Percentiles rank a stretch among this genome's conserved stretches.
Conservation (phyloP, 2,113 vertebrate species). For the Passer domesticus region DNA sequence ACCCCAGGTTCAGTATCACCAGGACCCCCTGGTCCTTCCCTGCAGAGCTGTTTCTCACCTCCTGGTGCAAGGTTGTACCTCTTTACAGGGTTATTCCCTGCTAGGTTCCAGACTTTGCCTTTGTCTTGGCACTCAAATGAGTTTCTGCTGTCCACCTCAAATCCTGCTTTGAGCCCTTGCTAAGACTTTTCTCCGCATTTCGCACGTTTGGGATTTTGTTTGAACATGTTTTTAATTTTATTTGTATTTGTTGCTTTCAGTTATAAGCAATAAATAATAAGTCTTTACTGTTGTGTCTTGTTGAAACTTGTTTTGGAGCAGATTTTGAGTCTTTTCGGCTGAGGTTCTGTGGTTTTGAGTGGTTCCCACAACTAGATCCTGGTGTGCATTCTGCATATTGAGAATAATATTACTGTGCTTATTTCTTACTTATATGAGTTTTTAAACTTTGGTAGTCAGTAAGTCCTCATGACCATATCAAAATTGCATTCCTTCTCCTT, state of each 20-base stretch:
- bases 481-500: not conserved
- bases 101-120: not conserved
- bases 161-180: not conserved
- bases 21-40: not conserved
- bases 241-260: slow-evolving; percentile 8
- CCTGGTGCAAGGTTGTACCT: not conserved
- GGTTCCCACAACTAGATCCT: not conserved
- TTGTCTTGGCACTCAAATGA: not conserved
- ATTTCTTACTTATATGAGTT: not conserved
- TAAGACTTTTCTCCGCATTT: not conserved
- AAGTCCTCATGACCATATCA: not conserved
- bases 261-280: not conserved
- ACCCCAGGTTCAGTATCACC: not conserved
- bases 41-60: not conserved
- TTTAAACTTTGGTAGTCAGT: not conserved
- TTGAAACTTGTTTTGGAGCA: not conserved
- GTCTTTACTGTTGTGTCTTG: not conserved
- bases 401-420: not conserved
- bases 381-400: not conserved
- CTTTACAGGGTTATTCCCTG: not conserved
- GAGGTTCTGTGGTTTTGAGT: not conserved
- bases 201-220: not conserved
- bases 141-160: not conserved
- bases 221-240: not conserved
- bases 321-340: not conserved